Percentiles rank a stretch among this genome's conserved stretches.
These are phyloP conservation scores for Nemotelus pantherinus DNA, from an alignment of 2,888 invertebrate species.

Conservation along the genomic window DNA sequence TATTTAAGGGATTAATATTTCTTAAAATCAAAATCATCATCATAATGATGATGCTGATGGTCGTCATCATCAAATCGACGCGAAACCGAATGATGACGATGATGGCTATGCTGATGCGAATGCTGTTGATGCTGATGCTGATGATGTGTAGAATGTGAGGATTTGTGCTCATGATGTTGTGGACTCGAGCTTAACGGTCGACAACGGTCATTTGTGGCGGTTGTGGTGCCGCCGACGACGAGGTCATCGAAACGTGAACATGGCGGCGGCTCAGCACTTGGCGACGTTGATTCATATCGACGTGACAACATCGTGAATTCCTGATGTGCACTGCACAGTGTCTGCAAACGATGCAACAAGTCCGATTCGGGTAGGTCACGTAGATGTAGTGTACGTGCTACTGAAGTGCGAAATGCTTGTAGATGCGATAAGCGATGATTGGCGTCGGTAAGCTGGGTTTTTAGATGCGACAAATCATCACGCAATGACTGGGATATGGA, in stretches of 20 bases:
- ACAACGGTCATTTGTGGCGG: slow-evolving; percentile 59
- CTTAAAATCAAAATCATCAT: slow-evolving; percentile 40
- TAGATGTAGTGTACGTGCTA: slow-evolving; percentile 78
- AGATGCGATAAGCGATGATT: slow-evolving; percentile 81
- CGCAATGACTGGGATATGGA: slow-evolving; percentile 68
- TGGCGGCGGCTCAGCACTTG: slow-evolving; percentile 61
- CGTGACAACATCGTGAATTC: slow-evolving; percentile 86
- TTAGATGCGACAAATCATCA: slow-evolving; percentile 79
- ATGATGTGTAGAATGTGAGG: not conserved
- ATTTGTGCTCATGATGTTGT: slow-evolving; percentile 1
- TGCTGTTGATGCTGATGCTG: slow-evolving; percentile 4
- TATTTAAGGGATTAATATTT: slow-evolving; percentile 18
- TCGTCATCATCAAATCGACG: slow-evolving; percentile 30
- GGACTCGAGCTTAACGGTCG: slow-evolving; percentile 57
- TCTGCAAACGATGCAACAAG: slow-evolving; percentile 80
- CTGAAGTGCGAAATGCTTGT: slow-evolving; percentile 79
- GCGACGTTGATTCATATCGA: slow-evolving; percentile 70
- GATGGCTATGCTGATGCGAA: slow-evolving; percentile 14
- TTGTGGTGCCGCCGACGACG: slow-evolving; percentile 50
- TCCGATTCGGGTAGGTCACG: slow-evolving; percentile 80
- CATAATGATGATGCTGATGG: slow-evolving; percentile 22
- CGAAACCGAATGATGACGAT: slow-evolving; percentile 19
- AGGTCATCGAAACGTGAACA: slow-evolving; percentile 61
- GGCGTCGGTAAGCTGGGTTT: slow-evolving; percentile 78
- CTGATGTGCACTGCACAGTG: slow-evolving; percentile 85